phyloP scores from a whole-genome alignment of 2,888 invertebrate species.

The Heliconius aoede region DNA sequence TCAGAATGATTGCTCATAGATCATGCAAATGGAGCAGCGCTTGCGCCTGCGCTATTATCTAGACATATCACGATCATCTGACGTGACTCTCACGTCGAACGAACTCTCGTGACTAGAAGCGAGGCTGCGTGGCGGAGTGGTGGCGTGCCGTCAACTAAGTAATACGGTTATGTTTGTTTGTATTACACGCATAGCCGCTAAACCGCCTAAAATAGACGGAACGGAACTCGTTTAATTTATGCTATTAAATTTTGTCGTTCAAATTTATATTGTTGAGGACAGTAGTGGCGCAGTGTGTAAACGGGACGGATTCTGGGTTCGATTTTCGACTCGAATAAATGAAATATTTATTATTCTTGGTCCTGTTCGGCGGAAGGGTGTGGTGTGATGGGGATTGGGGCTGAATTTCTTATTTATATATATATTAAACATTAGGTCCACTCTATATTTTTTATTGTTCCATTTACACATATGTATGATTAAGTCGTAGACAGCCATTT shows the following conservation, averaged over 20 bases:
- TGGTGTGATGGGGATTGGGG: too few relatives aligned
- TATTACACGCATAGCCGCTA: constrained; percentile 54
- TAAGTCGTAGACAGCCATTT: constrained; percentile 32
- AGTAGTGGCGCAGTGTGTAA: too few relatives aligned
- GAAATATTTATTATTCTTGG: too few relatives aligned
- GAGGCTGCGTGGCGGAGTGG: constrained; percentile 49
- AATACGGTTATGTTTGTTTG: constrained; percentile 59
- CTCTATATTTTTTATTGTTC: not conserved
- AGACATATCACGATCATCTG: constrained; percentile 61
- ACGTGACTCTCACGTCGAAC: constrained; percentile 60
- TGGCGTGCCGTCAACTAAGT: constrained; percentile 50
- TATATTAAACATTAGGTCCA: too few relatives aligned
- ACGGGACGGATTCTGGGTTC: too few relatives aligned
- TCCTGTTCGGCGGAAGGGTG: too few relatives aligned
- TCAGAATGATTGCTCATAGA: constrained; percentile 58
- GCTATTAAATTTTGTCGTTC: not conserved
- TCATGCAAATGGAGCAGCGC: constrained; percentile 61
- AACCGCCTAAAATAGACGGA: constrained; percentile 56
- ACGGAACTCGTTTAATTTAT: constrained; percentile 49
- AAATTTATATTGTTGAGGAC: not conserved
- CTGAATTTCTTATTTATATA: too few relatives aligned
- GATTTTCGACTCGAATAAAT: too few relatives aligned
- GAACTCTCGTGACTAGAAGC: constrained; percentile 52
- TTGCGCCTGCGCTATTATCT: constrained; percentile 61
- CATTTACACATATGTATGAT: constrained; percentile 18